Conservation (phyloP, 2,888 invertebrate genomes). For the Tenthredo notha region DNA sequence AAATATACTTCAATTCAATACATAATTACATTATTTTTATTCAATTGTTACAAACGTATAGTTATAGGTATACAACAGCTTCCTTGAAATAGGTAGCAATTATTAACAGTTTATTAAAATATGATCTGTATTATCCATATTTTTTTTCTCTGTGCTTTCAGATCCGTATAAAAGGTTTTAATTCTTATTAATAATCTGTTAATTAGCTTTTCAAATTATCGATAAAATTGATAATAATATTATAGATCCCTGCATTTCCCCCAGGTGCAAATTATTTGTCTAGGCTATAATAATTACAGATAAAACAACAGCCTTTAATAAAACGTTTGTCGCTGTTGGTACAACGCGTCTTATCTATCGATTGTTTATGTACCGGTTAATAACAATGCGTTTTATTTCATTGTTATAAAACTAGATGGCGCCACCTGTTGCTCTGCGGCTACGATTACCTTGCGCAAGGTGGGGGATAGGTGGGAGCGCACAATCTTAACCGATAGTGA, state of each 20-base stretch:
- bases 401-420: conserved; percentile 1
- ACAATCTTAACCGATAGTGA: conserved; percentile 56
- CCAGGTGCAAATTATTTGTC: not conserved
- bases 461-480: conserved; percentile 51
- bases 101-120: no score
- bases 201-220: not conserved
- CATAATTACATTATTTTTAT: not conserved
- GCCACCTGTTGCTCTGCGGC: conserved; percentile 23
- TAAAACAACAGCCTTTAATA: not conserved
- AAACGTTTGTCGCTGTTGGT: not conserved
- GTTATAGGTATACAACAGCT: not conserved
- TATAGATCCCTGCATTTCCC: not conserved
- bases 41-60: not conserved
- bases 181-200: no score
- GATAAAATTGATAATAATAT: not conserved
- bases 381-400: conserved; percentile 61
- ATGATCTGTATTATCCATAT: no score
- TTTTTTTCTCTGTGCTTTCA: not conserved
- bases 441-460: conserved; percentile 34
- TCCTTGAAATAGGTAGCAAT: no score
- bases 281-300: not conserved
- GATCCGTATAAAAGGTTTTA: not conserved
- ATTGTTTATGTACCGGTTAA: conserved; percentile 58
- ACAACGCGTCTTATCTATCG: not conserved
- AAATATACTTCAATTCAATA: conserved; percentile 2